These are phyloP conservation scores for Tuberolachnus salignus DNA, from an alignment of 2,888 invertebrate genomes.

Conservation along the genomic window DNA sequence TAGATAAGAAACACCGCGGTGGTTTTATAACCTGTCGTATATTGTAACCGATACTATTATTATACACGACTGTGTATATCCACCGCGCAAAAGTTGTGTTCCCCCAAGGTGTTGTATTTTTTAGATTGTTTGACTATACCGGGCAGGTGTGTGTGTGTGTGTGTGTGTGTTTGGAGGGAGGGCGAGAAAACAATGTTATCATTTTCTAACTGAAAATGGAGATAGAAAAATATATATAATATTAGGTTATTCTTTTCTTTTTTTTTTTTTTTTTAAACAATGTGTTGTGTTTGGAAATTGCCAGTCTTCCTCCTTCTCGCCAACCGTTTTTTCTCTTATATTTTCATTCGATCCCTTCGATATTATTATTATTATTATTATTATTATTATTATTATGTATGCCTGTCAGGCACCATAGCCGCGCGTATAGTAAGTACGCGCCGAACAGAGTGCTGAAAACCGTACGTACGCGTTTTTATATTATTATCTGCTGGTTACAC, in stretches of 20 bases:
- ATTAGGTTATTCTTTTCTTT: slow-evolving; percentile 3
- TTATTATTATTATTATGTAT: slow-evolving; percentile 35
- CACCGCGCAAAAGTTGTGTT: not conserved
- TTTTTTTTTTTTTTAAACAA: slow-evolving; percentile 27
- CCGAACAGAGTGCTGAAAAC: slow-evolving; percentile 13
- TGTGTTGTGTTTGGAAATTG: slow-evolving; percentile 39
- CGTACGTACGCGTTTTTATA: not conserved
- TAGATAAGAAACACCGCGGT: not conserved
- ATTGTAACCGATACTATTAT: slow-evolving; percentile 18
- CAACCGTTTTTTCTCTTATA: not conserved
- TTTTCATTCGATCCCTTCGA: slow-evolving; percentile 34
- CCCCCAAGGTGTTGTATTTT: slow-evolving; percentile 31
- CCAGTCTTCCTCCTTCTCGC: slow-evolving; percentile 2
- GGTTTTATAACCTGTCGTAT: not conserved
- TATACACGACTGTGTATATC: too few relatives aligned
- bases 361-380: slow-evolving; percentile 16
- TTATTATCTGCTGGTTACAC: not conserved
- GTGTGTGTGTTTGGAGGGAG: not conserved
- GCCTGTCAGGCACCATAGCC: slow-evolving; percentile 38
- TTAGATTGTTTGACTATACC: slow-evolving; percentile 2
- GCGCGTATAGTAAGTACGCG: not conserved
- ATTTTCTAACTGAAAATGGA: slow-evolving; percentile 35
- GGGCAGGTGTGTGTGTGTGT: not conserved
- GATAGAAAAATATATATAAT: slow-evolving; percentile 14
- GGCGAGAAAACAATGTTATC: slow-evolving; percentile 34